Evolutionary conservation across 2,113 vertebrate species (phyloP).

Genomic region (Spermophilus dauricus): DNA sequence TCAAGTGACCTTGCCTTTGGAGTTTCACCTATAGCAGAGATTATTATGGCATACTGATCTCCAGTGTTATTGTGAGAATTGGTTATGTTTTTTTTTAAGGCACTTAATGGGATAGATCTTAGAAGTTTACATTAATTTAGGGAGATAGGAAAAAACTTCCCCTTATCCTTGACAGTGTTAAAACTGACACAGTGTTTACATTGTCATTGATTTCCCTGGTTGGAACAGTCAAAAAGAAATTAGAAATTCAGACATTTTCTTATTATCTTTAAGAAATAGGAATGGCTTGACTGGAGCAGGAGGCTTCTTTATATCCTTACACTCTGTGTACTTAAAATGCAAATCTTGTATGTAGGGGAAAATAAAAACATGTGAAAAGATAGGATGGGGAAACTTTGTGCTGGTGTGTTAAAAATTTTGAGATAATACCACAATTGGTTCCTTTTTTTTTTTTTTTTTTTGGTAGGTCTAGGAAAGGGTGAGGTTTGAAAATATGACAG

Average conservation of each 20-base stretch:
- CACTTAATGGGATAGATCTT: not conserved
- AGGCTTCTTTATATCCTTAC: not conserved
- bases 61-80: not conserved
- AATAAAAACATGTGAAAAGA: not conserved
- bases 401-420: conserved; percentile 1
- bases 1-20: not conserved
- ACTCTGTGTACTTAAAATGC: not conserved
- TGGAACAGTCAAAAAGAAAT: not conserved
- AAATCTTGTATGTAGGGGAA: not conserved
- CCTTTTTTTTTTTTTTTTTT: too few species aligned
- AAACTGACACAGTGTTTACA: conserved; percentile 33
- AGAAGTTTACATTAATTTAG: not conserved
- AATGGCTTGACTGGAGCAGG: not conserved
- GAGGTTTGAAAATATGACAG: too few species aligned
- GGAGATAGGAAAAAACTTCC: not conserved
- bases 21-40: conserved; percentile 20
- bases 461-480: too few species aligned
- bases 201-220: not conserved
- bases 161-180: not conserved
- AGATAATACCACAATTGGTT: not conserved
- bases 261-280: conserved; percentile 9
- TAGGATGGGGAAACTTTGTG: not conserved
- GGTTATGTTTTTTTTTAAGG: not conserved
- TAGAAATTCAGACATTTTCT: not conserved
- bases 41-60: not conserved